A percentile compares a stretch with the other conserved stretches of the same genome.
phyloP scores from a whole-genome alignment of 1,140 invertebrate genomes.

The Metaphire vulgaris region DNA sequence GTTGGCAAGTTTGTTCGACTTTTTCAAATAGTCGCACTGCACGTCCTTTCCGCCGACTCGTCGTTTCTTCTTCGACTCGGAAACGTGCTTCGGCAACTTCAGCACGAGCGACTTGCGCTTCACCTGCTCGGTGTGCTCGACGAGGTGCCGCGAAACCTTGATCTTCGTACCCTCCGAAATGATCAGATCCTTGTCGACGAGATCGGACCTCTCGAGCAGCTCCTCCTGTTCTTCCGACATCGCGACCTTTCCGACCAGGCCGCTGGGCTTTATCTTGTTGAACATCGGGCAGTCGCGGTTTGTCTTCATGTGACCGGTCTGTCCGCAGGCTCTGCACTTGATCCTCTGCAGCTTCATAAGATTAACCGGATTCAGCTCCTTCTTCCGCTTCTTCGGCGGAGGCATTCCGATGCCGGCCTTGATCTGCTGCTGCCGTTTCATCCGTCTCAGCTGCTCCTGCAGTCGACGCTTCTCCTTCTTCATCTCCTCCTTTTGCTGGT shows the following conservation, averaged over 20 bases:
- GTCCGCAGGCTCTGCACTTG: constrained; percentile 91
- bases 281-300: constrained; percentile 95
- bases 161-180: constrained; percentile 32
- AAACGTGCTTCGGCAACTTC: constrained; percentile 70
- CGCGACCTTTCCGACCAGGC: constrained; percentile 28
- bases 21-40: constrained; percentile 88
- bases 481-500: constrained; percentile 52
- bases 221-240: constrained; percentile 34
- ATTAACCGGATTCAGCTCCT: constrained; percentile 40
- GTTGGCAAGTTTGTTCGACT: constrained; percentile 78
- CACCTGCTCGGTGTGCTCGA: constrained; percentile 39
- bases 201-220: constrained; percentile 61
- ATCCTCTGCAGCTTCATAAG: constrained; percentile 54
- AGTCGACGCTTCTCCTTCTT: constrained; percentile 73
- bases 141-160: constrained; percentile 31
- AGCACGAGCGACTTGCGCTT: constrained; percentile 64
- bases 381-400: constrained; percentile 42
- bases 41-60: constrained; percentile 61
- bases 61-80: constrained; percentile 59
- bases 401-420: constrained; percentile 31
- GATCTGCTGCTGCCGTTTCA: constrained; percentile 49
- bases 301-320: constrained; percentile 76
- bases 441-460: constrained; percentile 86
- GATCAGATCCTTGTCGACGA: constrained; percentile 32
- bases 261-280: constrained; percentile 40